Evolutionary conservation across 2,113 vertebrate genomes (phyloP), one percentile per base, ranked within the genome.

Genomic region (Triplophysa siluroides): DNA sequence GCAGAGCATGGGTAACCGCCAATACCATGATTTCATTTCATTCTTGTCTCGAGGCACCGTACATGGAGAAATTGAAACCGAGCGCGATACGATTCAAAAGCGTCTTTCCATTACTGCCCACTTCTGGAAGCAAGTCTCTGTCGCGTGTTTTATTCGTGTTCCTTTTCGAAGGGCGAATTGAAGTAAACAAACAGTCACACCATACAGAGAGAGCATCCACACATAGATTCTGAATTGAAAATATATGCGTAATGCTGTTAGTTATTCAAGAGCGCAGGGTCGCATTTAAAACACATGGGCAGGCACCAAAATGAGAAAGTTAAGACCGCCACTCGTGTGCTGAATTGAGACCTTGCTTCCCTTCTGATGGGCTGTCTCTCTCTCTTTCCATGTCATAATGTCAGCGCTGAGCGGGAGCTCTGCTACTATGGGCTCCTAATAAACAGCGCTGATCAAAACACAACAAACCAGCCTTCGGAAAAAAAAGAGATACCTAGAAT

Each of bases 381-480:
- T 71, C 54, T 62, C 60, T 62, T 71, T 79, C 23, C 16, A n/a
- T 24, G 66, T 61, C 62, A 79, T 79, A 61, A 47, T 62, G 60
- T 79, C 41, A 79, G 19, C 24, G 66, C 16, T 62, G 38, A 58
- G 56, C 29, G 67, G 16, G 41, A 79, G 67, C 63, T 33, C 79
- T 58, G 43, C 50, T 69, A 78, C 33, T 69, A 21, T 73, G 29
- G n/a, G 43, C 12, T 56, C 45, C 76, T 84, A 81, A 82, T 84
- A 82, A 84, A 47, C 64, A 60, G 56, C 19, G 16, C 76, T 79
- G 83, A 69, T 76, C 47, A 81, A 73, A 78, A 75, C 70, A 66
- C 65, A 81, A 78, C 45, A 61, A 63, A 70, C 72, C 38, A 29
- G 82, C 52, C 61, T 60, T 52, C 21, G 73, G 21, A 66, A 72